Conservation (phyloP, 2,113 vertebrate species). For the Syngnathus scovelli region DNA sequence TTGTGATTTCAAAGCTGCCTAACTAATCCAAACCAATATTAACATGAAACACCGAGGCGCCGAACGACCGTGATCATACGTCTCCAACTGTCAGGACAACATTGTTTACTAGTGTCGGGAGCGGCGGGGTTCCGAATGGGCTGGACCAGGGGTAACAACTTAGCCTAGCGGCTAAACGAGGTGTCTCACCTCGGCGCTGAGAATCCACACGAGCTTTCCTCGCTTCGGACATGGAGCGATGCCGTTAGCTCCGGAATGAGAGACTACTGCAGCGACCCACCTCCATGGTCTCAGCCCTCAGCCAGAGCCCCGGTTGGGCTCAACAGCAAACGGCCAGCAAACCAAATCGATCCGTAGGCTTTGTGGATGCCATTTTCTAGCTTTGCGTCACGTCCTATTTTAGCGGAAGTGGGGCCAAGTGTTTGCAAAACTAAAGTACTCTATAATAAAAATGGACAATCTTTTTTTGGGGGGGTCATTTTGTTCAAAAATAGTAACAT, state of each 20-base stretch:
- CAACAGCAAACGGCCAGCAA: constrained; percentile 39
- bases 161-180: constrained; percentile 45
- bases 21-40: background rate
- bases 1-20: background rate
- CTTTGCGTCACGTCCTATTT: constrained; percentile 70
- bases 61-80: background rate
- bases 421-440: background rate
- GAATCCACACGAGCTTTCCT: constrained; percentile 72
- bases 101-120: background rate
- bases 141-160: constrained; percentile 15
- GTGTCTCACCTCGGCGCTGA: constrained; percentile 72
- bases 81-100: background rate
- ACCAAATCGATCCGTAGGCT: constrained; percentile 51
- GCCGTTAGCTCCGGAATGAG: constrained; percentile 47
- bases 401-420: constrained; percentile 35
- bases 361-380: constrained; percentile 72
- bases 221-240: constrained; percentile 70
- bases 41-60: background rate
- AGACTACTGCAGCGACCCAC: constrained; percentile 37
- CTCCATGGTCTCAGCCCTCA: constrained; percentile 38
- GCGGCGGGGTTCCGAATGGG: background rate
- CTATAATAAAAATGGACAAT: background rate
- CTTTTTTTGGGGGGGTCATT: background rate
- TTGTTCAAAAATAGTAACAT: background rate
- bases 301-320: constrained; percentile 23